Evolutionary conservation across 2,888 invertebrate species (phyloP).

Genomic region (Taenaris catops): DNA sequence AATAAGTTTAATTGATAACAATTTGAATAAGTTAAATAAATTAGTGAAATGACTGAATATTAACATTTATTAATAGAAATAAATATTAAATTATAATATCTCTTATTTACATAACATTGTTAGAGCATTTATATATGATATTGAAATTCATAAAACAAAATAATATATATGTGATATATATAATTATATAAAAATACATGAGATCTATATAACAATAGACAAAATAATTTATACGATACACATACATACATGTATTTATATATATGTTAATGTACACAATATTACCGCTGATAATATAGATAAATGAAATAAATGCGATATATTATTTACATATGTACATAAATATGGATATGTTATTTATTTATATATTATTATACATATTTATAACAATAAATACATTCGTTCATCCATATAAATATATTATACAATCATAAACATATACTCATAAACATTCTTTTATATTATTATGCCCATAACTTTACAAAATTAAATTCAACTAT

Average conservation of each 20-base stretch:
- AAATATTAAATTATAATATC: constrained; percentile 32
- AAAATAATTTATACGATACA: constrained; percentile 25
- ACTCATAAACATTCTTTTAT: constrained; percentile 21
- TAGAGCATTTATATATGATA: constrained; percentile 24
- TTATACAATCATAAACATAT: constrained; percentile 3
- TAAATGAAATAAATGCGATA: constrained; percentile 49
- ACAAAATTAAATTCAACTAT: constrained; percentile 19
- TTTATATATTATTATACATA: no score
- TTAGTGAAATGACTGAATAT: constrained; percentile 35
- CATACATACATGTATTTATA: constrained; percentile 31
- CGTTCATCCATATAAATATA: constrained; percentile 17
- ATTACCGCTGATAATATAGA: constrained; percentile 26
- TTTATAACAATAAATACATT: constrained; percentile 24
- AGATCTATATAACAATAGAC: constrained; percentile 43
- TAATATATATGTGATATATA: neutral
- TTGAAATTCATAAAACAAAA: constrained; percentile 20
- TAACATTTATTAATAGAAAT: constrained; percentile 30
- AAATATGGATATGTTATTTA: constrained; percentile 19
- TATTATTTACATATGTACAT: constrained; percentile 34
- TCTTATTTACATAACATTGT: constrained; percentile 47
- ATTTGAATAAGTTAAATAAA: constrained; percentile 46
- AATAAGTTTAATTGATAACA: constrained; percentile 62
- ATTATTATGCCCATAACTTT: constrained; percentile 25
- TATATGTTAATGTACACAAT: no score
- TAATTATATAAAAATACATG: constrained; percentile 30